Conservation (phyloP, 2,888 invertebrate genomes). For the Campopleginae sp. region DNA sequence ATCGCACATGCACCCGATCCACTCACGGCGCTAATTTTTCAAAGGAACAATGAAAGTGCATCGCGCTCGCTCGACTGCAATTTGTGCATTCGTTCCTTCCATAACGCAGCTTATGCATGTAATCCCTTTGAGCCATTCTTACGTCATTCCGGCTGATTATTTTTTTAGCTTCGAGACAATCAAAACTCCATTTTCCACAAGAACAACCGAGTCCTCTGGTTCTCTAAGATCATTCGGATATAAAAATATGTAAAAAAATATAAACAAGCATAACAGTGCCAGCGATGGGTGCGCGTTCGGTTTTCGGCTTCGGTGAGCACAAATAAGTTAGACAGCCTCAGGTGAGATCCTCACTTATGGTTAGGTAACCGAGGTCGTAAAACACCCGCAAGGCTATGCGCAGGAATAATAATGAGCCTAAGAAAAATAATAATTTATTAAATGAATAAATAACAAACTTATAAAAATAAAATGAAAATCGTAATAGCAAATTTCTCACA, state of each 20-base stretch:
- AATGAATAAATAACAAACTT: no score
- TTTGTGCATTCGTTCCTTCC: background rate
- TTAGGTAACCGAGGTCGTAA: no score
- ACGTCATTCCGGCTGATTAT: background rate
- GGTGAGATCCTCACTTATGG: no score
- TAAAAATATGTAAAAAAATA: background rate
- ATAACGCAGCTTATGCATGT: background rate
- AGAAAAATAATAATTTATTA: no score
- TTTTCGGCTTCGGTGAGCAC: no score
- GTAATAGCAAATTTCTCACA: background rate
- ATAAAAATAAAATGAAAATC: background rate
- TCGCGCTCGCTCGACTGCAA: background rate
- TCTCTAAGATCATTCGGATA: background rate
- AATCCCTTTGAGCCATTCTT: background rate
- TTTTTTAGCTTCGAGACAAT: background rate
- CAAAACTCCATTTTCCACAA: background rate
- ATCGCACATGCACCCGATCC: constrained; percentile 55
- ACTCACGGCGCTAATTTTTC: constrained; percentile 8
- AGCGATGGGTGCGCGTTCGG: no score
- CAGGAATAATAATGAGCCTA: no score
- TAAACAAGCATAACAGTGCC: no score
- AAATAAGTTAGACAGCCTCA: no score
- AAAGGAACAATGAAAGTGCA: constrained; percentile 3
- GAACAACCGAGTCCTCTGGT: background rate
- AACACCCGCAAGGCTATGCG: no score